Percentiles rank a stretch among this genome's conserved stretches.
Evolutionary conservation across 1,140 invertebrate species (phyloP).

Genomic region (Hermetia illucens): DNA sequence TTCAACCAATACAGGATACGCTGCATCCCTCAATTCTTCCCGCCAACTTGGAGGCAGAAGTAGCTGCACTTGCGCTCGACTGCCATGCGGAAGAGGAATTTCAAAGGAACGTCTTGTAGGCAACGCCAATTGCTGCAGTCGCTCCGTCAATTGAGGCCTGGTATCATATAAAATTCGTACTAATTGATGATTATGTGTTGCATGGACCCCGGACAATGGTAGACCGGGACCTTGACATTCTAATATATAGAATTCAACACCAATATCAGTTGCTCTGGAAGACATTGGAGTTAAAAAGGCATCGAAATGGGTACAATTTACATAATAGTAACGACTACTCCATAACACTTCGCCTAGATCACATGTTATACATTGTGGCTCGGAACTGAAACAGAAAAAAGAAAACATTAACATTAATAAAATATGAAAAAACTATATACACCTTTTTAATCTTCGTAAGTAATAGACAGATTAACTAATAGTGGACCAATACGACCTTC

Average conservation of each 20-base stretch:
- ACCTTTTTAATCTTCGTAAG: too few species aligned
- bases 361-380: constrained; percentile 69
- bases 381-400: constrained; percentile 25
- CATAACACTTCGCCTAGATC: constrained; percentile 51
- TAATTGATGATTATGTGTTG: constrained; percentile 51
- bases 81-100: constrained; percentile 61
- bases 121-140: constrained; percentile 53
- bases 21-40: constrained; percentile 66
- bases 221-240: constrained; percentile 66
- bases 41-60: constrained; percentile 70
- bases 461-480: too few species aligned
- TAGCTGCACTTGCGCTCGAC: constrained; percentile 60
- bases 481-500: too few species aligned
- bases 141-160: constrained; percentile 44
- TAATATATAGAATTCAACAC: constrained; percentile 56
- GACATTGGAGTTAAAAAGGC: constrained; percentile 46
- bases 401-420: too few species aligned
- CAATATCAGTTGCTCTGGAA: constrained; percentile 29
- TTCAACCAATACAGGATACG: constrained; percentile 70
- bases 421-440: too few species aligned
- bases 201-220: constrained; percentile 56
- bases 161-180: constrained; percentile 60
- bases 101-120: constrained; percentile 61
- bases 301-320: constrained; percentile 66
- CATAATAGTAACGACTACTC: constrained; percentile 57